A percentile compares a stretch with the other conserved stretches of the same genome.
phyloP scores from a whole-genome alignment of 2,113 vertebrate genomes.

The Arothron firmamentum region DNA sequence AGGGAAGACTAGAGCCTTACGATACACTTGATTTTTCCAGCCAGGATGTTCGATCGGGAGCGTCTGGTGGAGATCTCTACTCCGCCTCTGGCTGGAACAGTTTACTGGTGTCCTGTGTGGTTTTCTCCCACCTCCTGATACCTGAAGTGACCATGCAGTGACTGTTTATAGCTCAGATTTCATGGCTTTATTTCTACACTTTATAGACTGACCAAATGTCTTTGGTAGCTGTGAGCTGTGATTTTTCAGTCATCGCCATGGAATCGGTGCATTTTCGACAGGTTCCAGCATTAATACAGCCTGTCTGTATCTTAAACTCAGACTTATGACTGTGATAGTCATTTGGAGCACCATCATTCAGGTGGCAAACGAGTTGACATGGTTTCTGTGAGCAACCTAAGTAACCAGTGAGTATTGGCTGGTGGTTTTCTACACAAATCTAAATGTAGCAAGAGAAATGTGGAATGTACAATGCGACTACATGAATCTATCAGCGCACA shows the following conservation, averaged over 20 bases:
- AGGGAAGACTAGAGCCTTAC: conserved; percentile 81
- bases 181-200: conserved; percentile 26
- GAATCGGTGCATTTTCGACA: conserved; percentile 1
- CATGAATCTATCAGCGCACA: conserved; percentile 12
- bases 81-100: conserved; percentile 30
- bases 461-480: conserved; percentile 32
- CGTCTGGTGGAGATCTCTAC: conserved; percentile 35
- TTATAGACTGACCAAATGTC: conserved; percentile 54
- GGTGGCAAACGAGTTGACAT: too few species aligned
- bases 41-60: conserved; percentile 70
- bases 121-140: conserved; percentile 31
- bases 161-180: conserved; percentile 11
- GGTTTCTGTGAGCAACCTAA: conserved; percentile 15
- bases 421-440: conserved; percentile 18
- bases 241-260: conserved; percentile 19
- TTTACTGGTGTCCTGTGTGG: conserved; percentile 32
- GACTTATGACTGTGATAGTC: conserved; percentile 1
- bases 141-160: conserved; percentile 17
- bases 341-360: not conserved
- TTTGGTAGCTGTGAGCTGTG: conserved; percentile 19
- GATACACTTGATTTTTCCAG: conserved; percentile 80
- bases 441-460: conserved; percentile 26
- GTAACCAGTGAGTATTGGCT: conserved; percentile 37
- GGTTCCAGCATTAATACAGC: not conserved
- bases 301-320: conserved; percentile 6